Base-by-base conservation (phyloP, 2,888 invertebrate genomes). In the Lydus trimaculatus region DNA sequence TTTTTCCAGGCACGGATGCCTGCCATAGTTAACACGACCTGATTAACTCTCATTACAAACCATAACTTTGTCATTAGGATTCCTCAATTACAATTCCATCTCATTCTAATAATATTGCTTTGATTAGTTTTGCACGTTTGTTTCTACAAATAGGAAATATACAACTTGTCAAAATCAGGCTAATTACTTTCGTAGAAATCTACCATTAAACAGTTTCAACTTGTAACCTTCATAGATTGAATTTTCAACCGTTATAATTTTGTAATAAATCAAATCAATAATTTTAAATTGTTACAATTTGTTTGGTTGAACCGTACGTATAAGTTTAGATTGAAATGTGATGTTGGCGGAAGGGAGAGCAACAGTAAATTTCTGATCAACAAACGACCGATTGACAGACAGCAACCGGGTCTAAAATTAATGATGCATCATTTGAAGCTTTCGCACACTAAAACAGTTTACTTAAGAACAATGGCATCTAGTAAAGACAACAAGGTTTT, bases 321-420 rank as follows among this genome's bases (percentile, higher is more conserved):
- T 2, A 48, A 48, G 9, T 48, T 48, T 11, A 2, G 20, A 48
- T 48, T 48, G 20, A 48, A 48, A 48, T 48, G 48, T 48, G 20
- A 48, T 20, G 20, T 17, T 9, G 2, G 20, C 20, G 9, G 20
- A 11, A 20, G 3, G 20, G 17, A 43, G 17, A n/a, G 4, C 0
- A 17, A 20, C 20, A 52, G 11, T 25, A 25, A 52, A 52, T 66
- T 66, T 59, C 66, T 70, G 70, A 72, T 69, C 69, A 69, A 65
- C 72, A 75, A 72, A 70, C 67, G 67, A 59, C 43, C 73, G 74
- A 75, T 75, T 74, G 75, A 74, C 75, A 73, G 67, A 36, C 75
- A 73, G 67, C 36, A 33, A 67, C 60, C 64, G 69, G 65, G 72
- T 13, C 52, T 23, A 70, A 71, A 74, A 76, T 76, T 76, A 76